Base-by-base conservation (phyloP, 2,797 vertebrate species). In the Geotria australis region DNA sequence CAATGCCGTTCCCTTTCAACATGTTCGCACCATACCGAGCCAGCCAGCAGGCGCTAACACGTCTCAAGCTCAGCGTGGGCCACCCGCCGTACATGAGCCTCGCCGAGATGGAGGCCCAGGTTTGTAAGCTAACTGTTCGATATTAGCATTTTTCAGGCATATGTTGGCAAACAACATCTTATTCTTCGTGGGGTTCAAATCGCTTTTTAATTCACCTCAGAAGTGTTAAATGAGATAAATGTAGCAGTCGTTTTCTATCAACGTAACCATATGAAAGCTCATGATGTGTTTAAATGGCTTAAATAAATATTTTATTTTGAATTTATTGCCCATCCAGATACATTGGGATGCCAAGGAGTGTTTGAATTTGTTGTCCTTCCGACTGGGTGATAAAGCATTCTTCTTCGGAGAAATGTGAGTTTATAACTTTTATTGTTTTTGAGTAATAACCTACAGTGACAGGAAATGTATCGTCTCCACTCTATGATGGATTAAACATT, bases 281-380 rank as follows among this genome's bases (percentile, higher is more conserved):
- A 6, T 38, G 24, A 38, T 38, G 24, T 38, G 24, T 38, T 38
- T 38, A 38, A 24, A 38, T 38, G 24, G 24, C 24, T 38, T 38
- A 38, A 38, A 38, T 38, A 38, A 38, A 38, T 38, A 38, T 5
- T 38, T 38, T 38, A 24, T 24, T 24, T 38, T 38, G 38, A 38
- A 38, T 38, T 38, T 38, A 38, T 38, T 38, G 24, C 24, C 24
- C 5, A 38, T 53, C 12, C 49, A 98, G 91, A 81, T 98, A 67
- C 95, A 95, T 73, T 84, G 78, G 67, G 85, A 98, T 68, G 91
- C 85, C 69, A 94, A 85, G 73, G 91, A 96, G 68, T 93, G 85
- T 71, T 77, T 98, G 65, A 98, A 96, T 69, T 77, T 95, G 62
- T 75, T 98, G 56, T 93, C 89, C 53, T 75, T 83, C 71, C 77